Conservation (phyloP, 35 echinoderm and acorn worm species). For the Apostichopus californicus region DNA sequence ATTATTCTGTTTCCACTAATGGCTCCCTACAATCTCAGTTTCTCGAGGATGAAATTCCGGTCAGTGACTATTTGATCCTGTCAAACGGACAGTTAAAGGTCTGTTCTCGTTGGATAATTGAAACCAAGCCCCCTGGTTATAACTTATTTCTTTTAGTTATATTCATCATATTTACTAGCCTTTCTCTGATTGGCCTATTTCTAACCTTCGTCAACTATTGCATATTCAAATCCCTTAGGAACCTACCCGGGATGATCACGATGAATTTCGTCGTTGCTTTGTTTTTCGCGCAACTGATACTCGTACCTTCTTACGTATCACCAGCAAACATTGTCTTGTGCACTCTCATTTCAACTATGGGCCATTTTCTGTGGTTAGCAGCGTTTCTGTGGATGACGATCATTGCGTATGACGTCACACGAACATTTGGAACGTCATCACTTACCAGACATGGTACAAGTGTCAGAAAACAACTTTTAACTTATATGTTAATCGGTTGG, state of each 20-base stretch:
- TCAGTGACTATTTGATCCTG: slow-evolving; percentile 6
- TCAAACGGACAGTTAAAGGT: slow-evolving; percentile 24
- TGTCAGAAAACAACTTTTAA: neutral
- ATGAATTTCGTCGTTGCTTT: slow-evolving; percentile 67
- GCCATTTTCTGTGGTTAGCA: slow-evolving; percentile 70
- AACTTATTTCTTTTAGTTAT: neutral
- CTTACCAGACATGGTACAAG: neutral
- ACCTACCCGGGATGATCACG: slow-evolving; percentile 43
- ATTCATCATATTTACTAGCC: slow-evolving; percentile 24
- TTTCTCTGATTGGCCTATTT: slow-evolving; percentile 58
- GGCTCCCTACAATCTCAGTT: slow-evolving; percentile 10
- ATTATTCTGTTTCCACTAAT: slow-evolving; percentile 8
- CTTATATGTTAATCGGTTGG: slow-evolving; percentile 46
- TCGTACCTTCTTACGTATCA: neutral
- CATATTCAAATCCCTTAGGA: slow-evolving; percentile 49
- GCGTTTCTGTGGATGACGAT: slow-evolving; percentile 68
- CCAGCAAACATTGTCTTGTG: neutral
- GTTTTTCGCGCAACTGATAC: slow-evolving; percentile 52
- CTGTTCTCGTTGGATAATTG: neutral
- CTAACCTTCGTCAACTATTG: slow-evolving; percentile 65
- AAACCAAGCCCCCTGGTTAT: neutral
- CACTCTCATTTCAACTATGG: slow-evolving; percentile 31
- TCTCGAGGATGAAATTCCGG: neutral
- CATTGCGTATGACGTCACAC: slow-evolving; percentile 69
- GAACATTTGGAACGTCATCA: slow-evolving; percentile 50